These are phyloP conservation scores for Zoanthus sociatus DNA, from an alignment of 92 coral and sea anemone species.

Conservation along the genomic window DNA sequence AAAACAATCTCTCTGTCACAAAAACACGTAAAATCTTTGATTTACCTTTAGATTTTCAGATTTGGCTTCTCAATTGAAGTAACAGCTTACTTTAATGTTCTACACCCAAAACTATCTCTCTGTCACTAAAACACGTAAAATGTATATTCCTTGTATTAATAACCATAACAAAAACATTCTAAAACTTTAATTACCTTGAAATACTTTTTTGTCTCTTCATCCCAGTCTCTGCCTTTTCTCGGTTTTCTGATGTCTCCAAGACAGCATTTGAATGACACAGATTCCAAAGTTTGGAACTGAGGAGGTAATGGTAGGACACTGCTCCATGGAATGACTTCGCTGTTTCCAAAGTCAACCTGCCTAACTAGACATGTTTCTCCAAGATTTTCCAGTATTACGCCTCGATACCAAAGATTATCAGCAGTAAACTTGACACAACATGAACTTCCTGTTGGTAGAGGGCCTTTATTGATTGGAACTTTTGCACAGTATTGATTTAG, in stretches of 20 bases:
- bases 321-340: slow-evolving; percentile 49
- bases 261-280: slow-evolving; percentile 46
- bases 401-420: slow-evolving; percentile 75
- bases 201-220: slow-evolving; percentile 36
- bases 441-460: slow-evolving; percentile 32
- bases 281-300: slow-evolving; percentile 39
- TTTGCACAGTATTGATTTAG: slow-evolving; percentile 56
- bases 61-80: no score
- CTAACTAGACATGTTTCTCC: slow-evolving; percentile 51
- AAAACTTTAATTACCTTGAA: slow-evolving; percentile 34
- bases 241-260: slow-evolving; percentile 61
- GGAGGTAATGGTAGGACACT: slow-evolving; percentile 58
- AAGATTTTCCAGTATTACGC: slow-evolving; percentile 24
- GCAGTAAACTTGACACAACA: slow-evolving; percentile 67
- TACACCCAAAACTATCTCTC: no score
- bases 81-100: no score
- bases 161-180: neutral
- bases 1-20: no score
- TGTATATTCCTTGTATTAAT: neutral
- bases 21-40: no score
- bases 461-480: slow-evolving; percentile 27
- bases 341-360: slow-evolving; percentile 71
- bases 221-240: slow-evolving; percentile 31
- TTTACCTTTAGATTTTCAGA: no score
- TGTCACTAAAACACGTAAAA: no score